phyloP scores from a whole-genome alignment of 2,113 vertebrate genomes.

The Platysternon megacephalum region DNA sequence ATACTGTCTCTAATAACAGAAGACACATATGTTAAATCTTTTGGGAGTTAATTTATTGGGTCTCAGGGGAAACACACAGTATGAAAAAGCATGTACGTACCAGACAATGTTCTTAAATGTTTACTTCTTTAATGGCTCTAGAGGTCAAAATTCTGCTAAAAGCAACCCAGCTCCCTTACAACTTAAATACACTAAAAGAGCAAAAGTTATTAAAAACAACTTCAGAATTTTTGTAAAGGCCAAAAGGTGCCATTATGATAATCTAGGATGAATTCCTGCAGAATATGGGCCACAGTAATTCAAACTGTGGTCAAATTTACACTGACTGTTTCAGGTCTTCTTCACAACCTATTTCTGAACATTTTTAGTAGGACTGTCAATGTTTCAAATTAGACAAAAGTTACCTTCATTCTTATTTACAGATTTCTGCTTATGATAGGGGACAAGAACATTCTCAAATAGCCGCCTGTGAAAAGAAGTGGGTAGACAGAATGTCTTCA shows the following conservation, averaged over 20 bases:
- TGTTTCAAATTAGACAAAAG: background rate
- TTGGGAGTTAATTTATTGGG: background rate
- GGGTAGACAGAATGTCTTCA: background rate
- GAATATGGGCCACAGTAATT: background rate
- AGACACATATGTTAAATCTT: background rate
- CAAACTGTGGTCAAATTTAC: background rate
- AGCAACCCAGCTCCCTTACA: background rate
- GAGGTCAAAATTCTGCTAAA: background rate
- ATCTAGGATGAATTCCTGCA: background rate
- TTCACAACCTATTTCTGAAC: background rate
- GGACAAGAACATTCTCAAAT: background rate
- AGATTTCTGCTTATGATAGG: background rate
- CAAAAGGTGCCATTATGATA: background rate
- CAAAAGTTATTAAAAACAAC: background rate
- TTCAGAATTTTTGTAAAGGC: background rate
- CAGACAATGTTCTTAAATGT: background rate
- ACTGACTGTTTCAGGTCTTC: background rate
- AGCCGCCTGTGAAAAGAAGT: too few species aligned
- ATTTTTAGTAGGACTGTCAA: background rate
- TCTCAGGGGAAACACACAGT: background rate
- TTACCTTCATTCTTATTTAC: background rate
- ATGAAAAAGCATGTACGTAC: background rate
- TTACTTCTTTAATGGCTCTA: background rate
- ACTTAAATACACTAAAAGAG: background rate
- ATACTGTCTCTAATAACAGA: background rate